A percentile compares a stretch with the other conserved stretches of the same genome.
Conservation (phyloP, 2,113 vertebrate genomes). For the Oreotragus oreotragus region DNA sequence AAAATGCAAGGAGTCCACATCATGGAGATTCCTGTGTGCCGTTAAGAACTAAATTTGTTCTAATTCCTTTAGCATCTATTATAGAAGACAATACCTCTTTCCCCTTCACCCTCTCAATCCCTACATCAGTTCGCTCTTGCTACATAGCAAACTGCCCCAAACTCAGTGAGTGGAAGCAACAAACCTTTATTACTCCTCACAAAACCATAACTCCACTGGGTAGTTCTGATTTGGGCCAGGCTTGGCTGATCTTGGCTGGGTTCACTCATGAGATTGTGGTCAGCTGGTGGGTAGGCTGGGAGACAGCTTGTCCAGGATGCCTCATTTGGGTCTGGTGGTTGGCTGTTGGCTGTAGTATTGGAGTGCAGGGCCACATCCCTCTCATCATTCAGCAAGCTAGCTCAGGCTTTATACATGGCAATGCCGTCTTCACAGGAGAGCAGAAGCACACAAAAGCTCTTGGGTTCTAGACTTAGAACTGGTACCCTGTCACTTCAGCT, state of each 20-base stretch:
- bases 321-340: background rate
- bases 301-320: background rate
- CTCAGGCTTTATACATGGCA: background rate
- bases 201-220: rapidly evolving
- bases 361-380: rapidly evolving
- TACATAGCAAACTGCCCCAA: background rate
- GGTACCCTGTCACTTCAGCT: background rate
- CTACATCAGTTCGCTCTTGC: background rate
- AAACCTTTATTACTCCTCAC: background rate
- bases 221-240: background rate
- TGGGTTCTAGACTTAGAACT: background rate
- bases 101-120: background rate
- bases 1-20: background rate
- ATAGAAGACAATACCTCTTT: background rate
- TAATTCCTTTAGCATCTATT: background rate
- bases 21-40: background rate
- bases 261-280: rapidly evolving
- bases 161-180: background rate
- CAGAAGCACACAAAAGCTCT: background rate
- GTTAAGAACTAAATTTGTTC: background rate
- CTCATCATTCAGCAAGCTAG: background rate
- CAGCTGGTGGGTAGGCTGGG: background rate
- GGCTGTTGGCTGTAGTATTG: background rate
- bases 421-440: background rate
- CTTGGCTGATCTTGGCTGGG: background rate